phyloP scores from a whole-genome alignment of 92 coral and sea anemone species.

The Epizoanthus fatuus region DNA sequence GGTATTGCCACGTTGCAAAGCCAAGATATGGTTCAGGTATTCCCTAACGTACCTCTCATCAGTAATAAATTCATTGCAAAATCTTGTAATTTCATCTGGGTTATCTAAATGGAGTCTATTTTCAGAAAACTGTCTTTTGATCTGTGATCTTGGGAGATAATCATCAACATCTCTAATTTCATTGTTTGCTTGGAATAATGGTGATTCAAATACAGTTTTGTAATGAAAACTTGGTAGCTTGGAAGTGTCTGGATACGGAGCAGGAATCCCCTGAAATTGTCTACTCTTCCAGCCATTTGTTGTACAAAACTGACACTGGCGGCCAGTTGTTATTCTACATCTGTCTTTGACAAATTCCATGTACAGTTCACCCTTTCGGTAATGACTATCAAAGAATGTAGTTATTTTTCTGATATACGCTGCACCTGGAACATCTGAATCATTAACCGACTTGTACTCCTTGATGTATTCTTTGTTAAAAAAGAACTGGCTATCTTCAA shows the following conservation, averaged over 20 bases:
- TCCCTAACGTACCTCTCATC: slow-evolving; percentile 40
- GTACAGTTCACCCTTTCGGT: slow-evolving; percentile 58
- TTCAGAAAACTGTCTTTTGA: slow-evolving; percentile 40
- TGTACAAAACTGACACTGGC: slow-evolving; percentile 39
- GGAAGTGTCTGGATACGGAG: slow-evolving; percentile 48
- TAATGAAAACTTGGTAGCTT: slow-evolving; percentile 45
- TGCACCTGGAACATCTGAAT: slow-evolving; percentile 49
- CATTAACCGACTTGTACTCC: slow-evolving; percentile 8
- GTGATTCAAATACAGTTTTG: slow-evolving; percentile 43
- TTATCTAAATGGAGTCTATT: slow-evolving; percentile 11
- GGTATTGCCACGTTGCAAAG: slow-evolving; percentile 26
- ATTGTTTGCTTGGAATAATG: slow-evolving; percentile 27
- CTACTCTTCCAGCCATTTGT: slow-evolving; percentile 43
- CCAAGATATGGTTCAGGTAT: slow-evolving; percentile 44
- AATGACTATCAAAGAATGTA: slow-evolving; percentile 49
- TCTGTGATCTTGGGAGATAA: slow-evolving; percentile 33
- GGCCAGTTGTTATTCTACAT: slow-evolving; percentile 45
- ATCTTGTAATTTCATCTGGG: slow-evolving; percentile 21
- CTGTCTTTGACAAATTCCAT: slow-evolving; percentile 57
- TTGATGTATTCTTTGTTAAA: slow-evolving; percentile 23
- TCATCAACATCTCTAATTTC: slow-evolving; percentile 39
- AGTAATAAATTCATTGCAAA: slow-evolving; percentile 40
- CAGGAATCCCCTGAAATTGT: slow-evolving; percentile 37
- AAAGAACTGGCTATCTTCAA: slow-evolving; percentile 35
- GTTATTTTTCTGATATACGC: slow-evolving; percentile 52